These are phyloP conservation scores for Circaetus gallicus DNA, from an alignment of 2,113 vertebrate species.

Conservation along the genomic window DNA sequence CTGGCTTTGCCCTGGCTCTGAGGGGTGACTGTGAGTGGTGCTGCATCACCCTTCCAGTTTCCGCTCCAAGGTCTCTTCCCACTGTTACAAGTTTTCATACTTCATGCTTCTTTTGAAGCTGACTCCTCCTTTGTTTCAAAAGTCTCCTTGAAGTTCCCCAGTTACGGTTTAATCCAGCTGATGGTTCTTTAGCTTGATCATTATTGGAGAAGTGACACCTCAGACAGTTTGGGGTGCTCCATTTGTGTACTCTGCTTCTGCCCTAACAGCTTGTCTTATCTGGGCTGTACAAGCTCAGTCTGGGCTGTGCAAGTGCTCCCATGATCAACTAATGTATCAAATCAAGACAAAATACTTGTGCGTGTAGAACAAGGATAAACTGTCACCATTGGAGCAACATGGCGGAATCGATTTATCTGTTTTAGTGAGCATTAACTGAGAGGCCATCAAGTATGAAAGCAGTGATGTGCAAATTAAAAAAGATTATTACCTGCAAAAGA, in stretches of 20 bases:
- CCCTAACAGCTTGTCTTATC: neutral
- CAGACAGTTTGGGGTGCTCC: neutral
- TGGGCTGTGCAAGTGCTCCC: neutral
- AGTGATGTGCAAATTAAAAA: conserved; percentile 25
- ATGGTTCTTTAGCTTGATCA: neutral
- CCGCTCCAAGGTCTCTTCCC: neutral
- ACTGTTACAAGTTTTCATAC: neutral
- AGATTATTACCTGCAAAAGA: neutral
- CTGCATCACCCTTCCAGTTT: neutral
- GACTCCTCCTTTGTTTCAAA: neutral
- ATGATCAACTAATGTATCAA: neutral
- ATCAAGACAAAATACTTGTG: neutral
- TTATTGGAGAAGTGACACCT: neutral
- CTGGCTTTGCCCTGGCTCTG: neutral
- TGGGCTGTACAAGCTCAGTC: neutral
- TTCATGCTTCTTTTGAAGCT: neutral
- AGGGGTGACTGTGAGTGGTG: rapidly evolving
- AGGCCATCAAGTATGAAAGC: neutral
- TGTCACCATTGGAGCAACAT: neutral
- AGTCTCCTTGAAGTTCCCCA: neutral
- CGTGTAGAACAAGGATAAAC: neutral
- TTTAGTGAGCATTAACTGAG: conserved; percentile 7
- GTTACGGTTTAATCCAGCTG: neutral
- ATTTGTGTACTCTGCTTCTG: neutral
- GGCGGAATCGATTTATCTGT: neutral